Base-by-base conservation (phyloP, 2,113 vertebrate genomes). In the Narcine bancroftii region DNA sequence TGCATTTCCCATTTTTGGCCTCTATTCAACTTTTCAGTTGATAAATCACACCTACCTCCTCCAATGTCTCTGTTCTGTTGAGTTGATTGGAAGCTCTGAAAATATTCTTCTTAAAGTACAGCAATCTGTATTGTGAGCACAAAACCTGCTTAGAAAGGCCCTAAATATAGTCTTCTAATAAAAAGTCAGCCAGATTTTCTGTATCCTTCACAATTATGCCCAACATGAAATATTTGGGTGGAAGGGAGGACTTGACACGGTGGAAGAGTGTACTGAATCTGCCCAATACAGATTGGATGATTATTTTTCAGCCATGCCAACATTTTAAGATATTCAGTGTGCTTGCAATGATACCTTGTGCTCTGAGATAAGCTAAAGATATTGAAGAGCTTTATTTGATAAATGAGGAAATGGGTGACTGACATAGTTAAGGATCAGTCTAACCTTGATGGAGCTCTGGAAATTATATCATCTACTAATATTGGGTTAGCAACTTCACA, bases 131-230 rank as follows among this genome's bases (percentile, higher is more conserved):
- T 17, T n/a, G 17, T 56, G 47, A 33, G 6, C 50, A 83, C n/a
- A 53, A 29, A 56, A 3, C 26, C 77, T n/a, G 81, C 19, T 81
- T 0, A 6, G 33, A 85, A 60, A 56, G 33, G 33, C 17, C 50
- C 19, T n/a, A 53, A 85, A 85, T n/a, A n/a, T 85, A 33, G 33
- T 56, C 50, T n/a, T 83, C n/a, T 50, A 56, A 19, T 85, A 36
- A 5, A n/a, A 85, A 85, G 81, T 85, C 53, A 85, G 81, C 50
- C 53, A 53, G 81, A 60, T 85, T n/a, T 60, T 50, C 81, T 60
- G 29, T 11, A 6, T 56, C 56, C 50, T 29, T 15, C 79, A 56
- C 10, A 85, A 24, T 53, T n/a, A 5, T n/a, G 6, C 50, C 56
- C 42, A 85, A 85, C 5, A 11, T n/a, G 33, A 11, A 85, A 85